Evolutionary conservation across 2,797 vertebrate genomes (phyloP).

Genomic region (Coracias cyanogaster): DNA sequence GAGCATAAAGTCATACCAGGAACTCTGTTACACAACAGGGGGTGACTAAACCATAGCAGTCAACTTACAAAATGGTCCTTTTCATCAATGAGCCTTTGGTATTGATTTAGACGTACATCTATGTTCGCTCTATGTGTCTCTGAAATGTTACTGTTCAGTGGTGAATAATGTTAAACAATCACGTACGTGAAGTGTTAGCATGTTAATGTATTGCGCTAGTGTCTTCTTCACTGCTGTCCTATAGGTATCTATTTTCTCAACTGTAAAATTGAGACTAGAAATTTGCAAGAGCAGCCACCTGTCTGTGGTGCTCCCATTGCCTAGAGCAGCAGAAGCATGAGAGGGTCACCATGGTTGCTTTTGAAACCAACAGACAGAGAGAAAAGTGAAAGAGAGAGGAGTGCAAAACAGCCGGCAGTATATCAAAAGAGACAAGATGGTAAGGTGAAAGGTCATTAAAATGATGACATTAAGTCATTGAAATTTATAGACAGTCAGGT

Average conservation of each 20-base stretch:
- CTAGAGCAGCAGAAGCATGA: neutral
- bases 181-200: neutral
- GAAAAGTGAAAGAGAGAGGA: neutral
- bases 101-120: neutral
- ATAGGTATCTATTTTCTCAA: accelerated
- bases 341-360: neutral
- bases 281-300: neutral
- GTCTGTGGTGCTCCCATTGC: neutral
- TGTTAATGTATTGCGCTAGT: neutral
- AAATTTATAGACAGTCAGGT: neutral
- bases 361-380: neutral
- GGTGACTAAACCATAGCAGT: neutral
- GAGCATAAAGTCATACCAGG: neutral
- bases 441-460: neutral
- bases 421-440: too few species aligned
- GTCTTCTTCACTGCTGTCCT: neutral
- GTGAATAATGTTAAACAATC: accelerated
- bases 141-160: neutral
- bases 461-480: neutral
- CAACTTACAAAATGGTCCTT: neutral
- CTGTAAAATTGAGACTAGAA: neutral
- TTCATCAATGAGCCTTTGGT: neutral
- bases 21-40: neutral
- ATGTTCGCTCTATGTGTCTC: accelerated
- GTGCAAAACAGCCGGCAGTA: neutral